Percentiles rank a stretch among this genome's conserved stretches.
These are phyloP conservation scores for Hippoglossus hippoglossus DNA, from an alignment of 2,797 vertebrate species.

Conservation along the genomic window DNA sequence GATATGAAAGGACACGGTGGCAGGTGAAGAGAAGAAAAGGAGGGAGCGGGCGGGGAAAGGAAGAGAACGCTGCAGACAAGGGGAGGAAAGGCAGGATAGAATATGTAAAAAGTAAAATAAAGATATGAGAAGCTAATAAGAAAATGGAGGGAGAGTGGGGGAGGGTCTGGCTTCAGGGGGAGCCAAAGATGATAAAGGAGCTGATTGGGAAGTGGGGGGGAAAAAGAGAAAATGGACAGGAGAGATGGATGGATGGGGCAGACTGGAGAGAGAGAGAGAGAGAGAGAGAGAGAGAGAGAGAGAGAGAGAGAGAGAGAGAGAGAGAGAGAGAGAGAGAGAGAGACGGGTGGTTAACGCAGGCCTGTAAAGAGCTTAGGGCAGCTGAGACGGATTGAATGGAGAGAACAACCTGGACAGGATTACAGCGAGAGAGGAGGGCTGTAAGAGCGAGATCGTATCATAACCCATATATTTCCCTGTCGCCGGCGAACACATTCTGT, in stretches of 20 bases:
- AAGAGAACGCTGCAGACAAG: slow-evolving; percentile 15
- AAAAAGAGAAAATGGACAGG: slow-evolving; percentile 57
- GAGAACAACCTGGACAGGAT: slow-evolving; percentile 81
- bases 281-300: too few species aligned
- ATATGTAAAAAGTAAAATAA: slow-evolving; percentile 53
- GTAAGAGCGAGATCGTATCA: slow-evolving; percentile 54
- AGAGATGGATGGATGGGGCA: slow-evolving; percentile 33
- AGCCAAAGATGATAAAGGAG: slow-evolving; percentile 45
- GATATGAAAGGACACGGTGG: slow-evolving; percentile 49
- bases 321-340: slow-evolving; percentile 44
- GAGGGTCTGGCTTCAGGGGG: slow-evolving; percentile 37
- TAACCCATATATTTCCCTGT: slow-evolving; percentile 45
- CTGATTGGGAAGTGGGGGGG: slow-evolving; percentile 18
- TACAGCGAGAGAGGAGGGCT: slow-evolving; percentile 58
- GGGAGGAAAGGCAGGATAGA: neutral
- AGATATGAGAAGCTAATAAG: slow-evolving; percentile 48
- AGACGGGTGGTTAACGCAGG: slow-evolving; percentile 29
- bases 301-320: neutral
- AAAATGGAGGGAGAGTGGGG: slow-evolving; percentile 39
- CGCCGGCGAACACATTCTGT: slow-evolving; percentile 21
- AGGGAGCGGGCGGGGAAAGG: slow-evolving; percentile 5
- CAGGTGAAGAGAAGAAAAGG: slow-evolving; percentile 27
- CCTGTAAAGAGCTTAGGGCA: slow-evolving; percentile 81
- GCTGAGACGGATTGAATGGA: slow-evolving; percentile 79
- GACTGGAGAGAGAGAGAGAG: slow-evolving; percentile 27